Percentiles rank a stretch among this genome's conserved stretches.
Evolutionary conservation across 2,797 vertebrate species (phyloP).

Genomic region (Eupleurogrammus muticus): DNA sequence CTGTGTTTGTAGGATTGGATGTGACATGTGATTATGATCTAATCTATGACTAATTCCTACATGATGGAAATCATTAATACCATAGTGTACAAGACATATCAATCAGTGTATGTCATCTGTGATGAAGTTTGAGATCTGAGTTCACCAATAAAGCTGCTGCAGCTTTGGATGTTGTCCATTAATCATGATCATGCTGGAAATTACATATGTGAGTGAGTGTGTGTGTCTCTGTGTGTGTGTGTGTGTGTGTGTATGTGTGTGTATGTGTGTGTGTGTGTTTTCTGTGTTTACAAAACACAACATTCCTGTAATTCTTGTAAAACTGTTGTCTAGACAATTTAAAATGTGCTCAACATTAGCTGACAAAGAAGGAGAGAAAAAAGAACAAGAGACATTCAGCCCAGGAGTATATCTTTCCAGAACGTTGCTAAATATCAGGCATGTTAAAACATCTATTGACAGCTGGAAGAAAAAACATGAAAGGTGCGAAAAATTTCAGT

Average conservation of each 20-base stretch:
- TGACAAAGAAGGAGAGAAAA: too few relatives aligned
- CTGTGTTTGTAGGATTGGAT: slow-evolving; percentile 18
- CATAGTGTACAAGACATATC: not conserved
- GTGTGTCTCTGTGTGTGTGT: too few relatives aligned
- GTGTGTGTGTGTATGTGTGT: too few relatives aligned
- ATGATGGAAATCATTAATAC: slow-evolving; percentile 15
- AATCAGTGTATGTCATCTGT: slow-evolving; percentile 13
- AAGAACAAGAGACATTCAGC: not conserved
- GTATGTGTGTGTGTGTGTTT: too few relatives aligned
- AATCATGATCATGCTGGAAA: slow-evolving; percentile 23
- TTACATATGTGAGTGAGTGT: not conserved
- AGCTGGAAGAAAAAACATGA: slow-evolving; percentile 10
- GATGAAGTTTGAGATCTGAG: slow-evolving; percentile 15
- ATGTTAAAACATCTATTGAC: slow-evolving; percentile 1
- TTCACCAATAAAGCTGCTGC: slow-evolving; percentile 27
- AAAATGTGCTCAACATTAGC: not conserved
- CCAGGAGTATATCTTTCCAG: not conserved
- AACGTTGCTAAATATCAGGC: not conserved
- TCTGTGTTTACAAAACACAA: too few relatives aligned
- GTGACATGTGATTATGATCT: slow-evolving; percentile 38
- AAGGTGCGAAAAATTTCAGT: slow-evolving; percentile 9
- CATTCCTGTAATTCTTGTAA: not conserved
- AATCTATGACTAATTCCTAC: slow-evolving; percentile 42
- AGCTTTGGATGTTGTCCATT: slow-evolving; percentile 31
- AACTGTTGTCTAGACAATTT: not conserved